Conservation (phyloP, 2,113 vertebrate species). For the Haemorhous mexicanus region DNA sequence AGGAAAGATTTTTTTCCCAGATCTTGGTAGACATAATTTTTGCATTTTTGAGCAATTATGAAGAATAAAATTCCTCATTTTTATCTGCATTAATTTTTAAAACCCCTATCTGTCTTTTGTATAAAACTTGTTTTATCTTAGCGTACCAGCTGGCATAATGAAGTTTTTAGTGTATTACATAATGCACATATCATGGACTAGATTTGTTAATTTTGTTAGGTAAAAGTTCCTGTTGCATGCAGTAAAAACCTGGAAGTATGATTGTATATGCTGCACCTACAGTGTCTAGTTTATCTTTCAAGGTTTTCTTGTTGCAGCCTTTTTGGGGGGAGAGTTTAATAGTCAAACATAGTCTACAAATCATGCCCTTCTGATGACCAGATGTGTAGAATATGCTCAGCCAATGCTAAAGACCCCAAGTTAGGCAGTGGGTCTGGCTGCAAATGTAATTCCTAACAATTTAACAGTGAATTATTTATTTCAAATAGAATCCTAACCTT, state of each 20-base stretch:
- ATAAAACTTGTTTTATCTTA: neutral
- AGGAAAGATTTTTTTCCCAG: neutral
- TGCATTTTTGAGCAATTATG: neutral
- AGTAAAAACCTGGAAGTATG: neutral
- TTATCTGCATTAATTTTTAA: neutral
- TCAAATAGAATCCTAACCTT: neutral
- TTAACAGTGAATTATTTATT: neutral
- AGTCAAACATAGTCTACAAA: neutral
- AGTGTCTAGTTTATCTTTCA: neutral
- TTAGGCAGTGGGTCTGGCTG: neutral
- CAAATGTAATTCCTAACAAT: neutral
- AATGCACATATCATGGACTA: neutral
- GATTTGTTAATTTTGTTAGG: neutral
- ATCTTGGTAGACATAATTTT: neutral
- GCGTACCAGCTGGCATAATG: neutral
- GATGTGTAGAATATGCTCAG: neutral
- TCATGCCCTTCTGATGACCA: neutral
- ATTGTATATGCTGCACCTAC: neutral
- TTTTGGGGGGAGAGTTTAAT: neutral
- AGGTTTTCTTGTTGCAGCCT: neutral
- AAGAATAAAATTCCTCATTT: neutral
- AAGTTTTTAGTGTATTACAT: neutral
- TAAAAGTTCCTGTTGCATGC: neutral
- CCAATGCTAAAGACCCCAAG: neutral
- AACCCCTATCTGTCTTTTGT: neutral